Evolutionary conservation across 2,888 invertebrate species (phyloP).

Genomic region (Andrena bucephala): DNA sequence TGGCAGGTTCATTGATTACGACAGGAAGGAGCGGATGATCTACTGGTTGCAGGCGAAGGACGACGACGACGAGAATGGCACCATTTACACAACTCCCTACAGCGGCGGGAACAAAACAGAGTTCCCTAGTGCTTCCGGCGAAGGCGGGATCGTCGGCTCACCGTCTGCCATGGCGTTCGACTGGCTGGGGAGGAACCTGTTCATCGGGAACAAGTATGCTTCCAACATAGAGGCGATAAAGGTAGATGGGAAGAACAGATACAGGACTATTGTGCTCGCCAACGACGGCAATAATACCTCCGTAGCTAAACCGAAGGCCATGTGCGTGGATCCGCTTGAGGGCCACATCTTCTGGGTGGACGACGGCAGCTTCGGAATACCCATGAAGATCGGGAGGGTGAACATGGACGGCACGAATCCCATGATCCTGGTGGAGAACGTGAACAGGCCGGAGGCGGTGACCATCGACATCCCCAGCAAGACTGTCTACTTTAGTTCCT

Average conservation of each 20-base stretch:
- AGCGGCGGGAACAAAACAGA: constrained; percentile 94
- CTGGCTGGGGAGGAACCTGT: constrained; percentile 98
- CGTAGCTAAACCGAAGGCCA: constrained; percentile 94
- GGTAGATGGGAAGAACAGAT: constrained; percentile 93
- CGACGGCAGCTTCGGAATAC: constrained; percentile 95
- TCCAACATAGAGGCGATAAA: constrained; percentile 96
- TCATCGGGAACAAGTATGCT: constrained; percentile 95
- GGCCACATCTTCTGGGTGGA: constrained; percentile 98
- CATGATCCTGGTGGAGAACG: constrained; percentile 89
- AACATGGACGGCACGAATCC: constrained; percentile 97
- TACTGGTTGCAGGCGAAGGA: constrained; percentile 94
- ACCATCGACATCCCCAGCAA: constrained; percentile 93
- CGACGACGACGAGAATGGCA: constrained; percentile 92
- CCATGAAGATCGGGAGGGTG: constrained; percentile 94
- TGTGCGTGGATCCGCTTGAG: constrained; percentile 96
- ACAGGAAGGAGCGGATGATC: constrained; percentile 92
- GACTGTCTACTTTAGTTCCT: constrained; percentile 95
- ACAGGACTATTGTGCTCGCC: constrained; percentile 93
- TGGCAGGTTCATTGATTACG: constrained; percentile 96
- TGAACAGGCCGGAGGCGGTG: constrained; percentile 93
- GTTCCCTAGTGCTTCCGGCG: constrained; percentile 89
- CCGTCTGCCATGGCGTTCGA: constrained; percentile 97
- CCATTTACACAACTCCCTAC: constrained; percentile 93
- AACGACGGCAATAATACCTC: constrained; percentile 95
- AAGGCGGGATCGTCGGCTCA: constrained; percentile 95